Evolutionary conservation across 2,113 vertebrate species (phyloP).

Genomic region (Calyptomena viridis): DNA sequence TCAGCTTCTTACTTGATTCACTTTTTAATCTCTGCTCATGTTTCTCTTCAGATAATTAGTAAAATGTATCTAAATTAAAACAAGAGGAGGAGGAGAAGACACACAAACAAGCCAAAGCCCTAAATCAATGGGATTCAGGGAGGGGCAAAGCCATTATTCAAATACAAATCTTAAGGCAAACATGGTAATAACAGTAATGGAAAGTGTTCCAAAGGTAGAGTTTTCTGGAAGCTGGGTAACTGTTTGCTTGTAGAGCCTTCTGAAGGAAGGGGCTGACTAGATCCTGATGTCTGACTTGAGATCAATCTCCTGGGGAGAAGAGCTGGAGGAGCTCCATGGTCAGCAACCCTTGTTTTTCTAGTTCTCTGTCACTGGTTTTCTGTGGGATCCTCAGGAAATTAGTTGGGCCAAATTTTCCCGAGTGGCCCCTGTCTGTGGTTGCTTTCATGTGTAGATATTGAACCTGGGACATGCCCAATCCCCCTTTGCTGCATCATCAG

Average conservation of each 20-base stretch:
- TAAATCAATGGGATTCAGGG: not conserved
- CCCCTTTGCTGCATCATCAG: not conserved
- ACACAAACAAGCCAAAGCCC: not conserved
- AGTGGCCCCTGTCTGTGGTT: not conserved
- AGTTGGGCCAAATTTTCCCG: not conserved
- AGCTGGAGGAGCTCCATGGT: not conserved
- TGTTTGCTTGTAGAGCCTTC: not conserved
- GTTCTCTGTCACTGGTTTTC: not conserved
- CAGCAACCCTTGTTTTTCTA: not conserved
- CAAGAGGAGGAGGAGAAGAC: not conserved
- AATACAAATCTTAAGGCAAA: not conserved
- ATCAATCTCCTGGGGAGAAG: not conserved
- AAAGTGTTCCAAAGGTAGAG: not conserved
- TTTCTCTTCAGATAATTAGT: not conserved
- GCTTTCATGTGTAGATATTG: not conserved
- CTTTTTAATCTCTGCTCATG: not conserved
- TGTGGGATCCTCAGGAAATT: not conserved
- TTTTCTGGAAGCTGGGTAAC: not conserved
- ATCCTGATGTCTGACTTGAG: not conserved
- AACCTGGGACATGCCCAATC: not conserved
- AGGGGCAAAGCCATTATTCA: not conserved
- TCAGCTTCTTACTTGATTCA: not conserved
- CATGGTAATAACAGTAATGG: not conserved
- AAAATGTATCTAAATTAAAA: slow-evolving; percentile 17
- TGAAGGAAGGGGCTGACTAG: not conserved